Conservation (phyloP, 2,888 invertebrate species). For the Cephus runcator region DNA sequence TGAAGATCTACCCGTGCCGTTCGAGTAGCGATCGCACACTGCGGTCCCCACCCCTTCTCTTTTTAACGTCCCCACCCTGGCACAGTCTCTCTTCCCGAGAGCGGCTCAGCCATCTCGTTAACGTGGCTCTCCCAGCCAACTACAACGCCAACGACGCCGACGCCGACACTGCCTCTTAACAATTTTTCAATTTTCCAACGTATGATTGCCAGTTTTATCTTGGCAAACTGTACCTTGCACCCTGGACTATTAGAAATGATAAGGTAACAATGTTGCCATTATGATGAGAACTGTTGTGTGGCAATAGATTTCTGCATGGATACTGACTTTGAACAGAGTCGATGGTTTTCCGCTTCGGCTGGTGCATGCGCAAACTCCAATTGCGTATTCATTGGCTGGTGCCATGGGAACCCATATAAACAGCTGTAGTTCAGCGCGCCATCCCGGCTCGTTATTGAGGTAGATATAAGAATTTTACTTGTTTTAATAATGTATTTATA, state of each 20-base stretch:
- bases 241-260: neutral
- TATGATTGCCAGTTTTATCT: neutral
- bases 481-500: neutral
- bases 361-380: constrained; percentile 4
- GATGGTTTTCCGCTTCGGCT: neutral
- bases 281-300: neutral
- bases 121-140: neutral
- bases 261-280: neutral
- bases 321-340: neutral
- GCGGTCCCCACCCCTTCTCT: constrained; percentile 43
- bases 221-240: neutral
- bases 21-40: constrained; percentile 58
- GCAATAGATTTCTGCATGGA: neutral
- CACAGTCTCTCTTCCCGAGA: neutral
- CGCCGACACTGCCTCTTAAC: neutral
- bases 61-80: constrained; percentile 31
- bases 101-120: neutral
- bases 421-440: constrained; percentile 7
- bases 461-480: neutral
- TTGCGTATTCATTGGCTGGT: constrained; percentile 22
- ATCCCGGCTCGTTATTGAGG: neutral
- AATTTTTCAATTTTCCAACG: neutral
- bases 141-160: neutral
- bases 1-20: constrained; percentile 45
- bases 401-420: constrained; percentile 31